phyloP scores from a whole-genome alignment of 2,888 invertebrate species.

The Gryllus longicercus region DNA sequence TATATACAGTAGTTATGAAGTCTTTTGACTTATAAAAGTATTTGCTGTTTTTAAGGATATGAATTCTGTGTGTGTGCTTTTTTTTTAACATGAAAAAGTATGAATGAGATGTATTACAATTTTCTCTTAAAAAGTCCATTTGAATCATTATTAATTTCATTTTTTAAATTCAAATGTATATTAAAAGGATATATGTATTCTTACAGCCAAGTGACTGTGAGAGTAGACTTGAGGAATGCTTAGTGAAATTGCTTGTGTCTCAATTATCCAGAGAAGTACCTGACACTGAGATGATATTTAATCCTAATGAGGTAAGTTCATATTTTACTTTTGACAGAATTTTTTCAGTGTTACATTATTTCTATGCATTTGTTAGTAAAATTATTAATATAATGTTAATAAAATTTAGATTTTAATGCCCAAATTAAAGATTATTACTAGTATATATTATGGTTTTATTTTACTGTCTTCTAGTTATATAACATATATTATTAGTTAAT shows the following conservation, averaged over 20 bases:
- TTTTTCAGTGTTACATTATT: no score
- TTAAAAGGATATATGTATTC: background rate
- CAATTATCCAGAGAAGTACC: slow-evolving; percentile 57
- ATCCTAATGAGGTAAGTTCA: slow-evolving; percentile 62
- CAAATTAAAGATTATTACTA: no score
- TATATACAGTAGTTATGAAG: no score
- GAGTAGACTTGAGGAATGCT: slow-evolving; percentile 59
- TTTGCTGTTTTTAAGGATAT: no score
- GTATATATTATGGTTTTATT: no score
- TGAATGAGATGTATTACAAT: background rate
- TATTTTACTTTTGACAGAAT: no score
- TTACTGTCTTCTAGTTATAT: no score
- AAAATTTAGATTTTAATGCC: no score
- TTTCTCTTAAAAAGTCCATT: background rate
- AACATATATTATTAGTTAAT: no score
- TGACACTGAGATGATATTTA: slow-evolving; percentile 54
- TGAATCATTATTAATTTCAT: background rate
- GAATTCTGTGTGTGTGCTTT: slow-evolving; percentile 36
- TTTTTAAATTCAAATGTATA: background rate
- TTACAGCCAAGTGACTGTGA: slow-evolving; percentile 50
- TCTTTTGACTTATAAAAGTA: no score
- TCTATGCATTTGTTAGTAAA: no score
- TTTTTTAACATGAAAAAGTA: background rate
- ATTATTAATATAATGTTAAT: no score
- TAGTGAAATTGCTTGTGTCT: slow-evolving; percentile 64